Evolutionary conservation across 2,888 invertebrate species (phyloP).

Genomic region (Camponotus fellah): DNA sequence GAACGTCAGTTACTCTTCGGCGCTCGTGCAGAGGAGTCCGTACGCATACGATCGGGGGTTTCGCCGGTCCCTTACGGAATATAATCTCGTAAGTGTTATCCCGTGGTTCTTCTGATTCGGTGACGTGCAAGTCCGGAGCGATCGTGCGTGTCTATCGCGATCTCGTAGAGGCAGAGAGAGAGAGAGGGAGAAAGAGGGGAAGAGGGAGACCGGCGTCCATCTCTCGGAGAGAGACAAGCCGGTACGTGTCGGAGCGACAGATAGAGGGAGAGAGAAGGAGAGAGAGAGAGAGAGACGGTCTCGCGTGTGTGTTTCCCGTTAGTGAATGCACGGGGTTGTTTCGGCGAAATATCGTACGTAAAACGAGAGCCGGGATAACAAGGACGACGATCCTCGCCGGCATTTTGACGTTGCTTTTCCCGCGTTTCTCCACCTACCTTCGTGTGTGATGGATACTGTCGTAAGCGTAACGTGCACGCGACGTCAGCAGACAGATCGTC

Average conservation of each 20-base stretch:
- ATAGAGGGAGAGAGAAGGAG: not conserved
- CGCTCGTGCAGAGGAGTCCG: constrained; percentile 84
- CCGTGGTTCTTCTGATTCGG: constrained; percentile 18
- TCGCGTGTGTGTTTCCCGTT: constrained; percentile 65
- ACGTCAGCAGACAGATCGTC: constrained; percentile 76
- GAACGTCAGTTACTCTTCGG: constrained; percentile 85
- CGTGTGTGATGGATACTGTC: constrained; percentile 79
- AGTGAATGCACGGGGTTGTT: constrained; percentile 58
- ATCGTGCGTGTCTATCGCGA: constrained; percentile 26
- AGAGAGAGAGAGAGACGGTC: constrained; percentile 32
- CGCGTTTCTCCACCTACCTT: constrained; percentile 46
- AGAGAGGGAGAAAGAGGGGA: not conserved
- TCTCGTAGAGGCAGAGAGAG: not conserved
- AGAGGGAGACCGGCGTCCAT: not conserved
- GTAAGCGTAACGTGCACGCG: constrained; percentile 73
- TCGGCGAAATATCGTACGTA: constrained; percentile 8
- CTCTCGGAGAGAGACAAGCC: constrained; percentile 43
- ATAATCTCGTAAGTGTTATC: constrained; percentile 67
- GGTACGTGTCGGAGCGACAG: constrained; percentile 53
- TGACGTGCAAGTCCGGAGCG: not conserved
- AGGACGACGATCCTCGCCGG: constrained; percentile 58
- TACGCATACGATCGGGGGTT: constrained; percentile 71
- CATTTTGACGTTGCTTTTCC: constrained; percentile 72
- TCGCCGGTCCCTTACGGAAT: constrained; percentile 70
- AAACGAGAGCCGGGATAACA: constrained; percentile 11